Base-by-base conservation (phyloP, 1,140 invertebrate species). In the Hycleus phaleratus region DNA sequence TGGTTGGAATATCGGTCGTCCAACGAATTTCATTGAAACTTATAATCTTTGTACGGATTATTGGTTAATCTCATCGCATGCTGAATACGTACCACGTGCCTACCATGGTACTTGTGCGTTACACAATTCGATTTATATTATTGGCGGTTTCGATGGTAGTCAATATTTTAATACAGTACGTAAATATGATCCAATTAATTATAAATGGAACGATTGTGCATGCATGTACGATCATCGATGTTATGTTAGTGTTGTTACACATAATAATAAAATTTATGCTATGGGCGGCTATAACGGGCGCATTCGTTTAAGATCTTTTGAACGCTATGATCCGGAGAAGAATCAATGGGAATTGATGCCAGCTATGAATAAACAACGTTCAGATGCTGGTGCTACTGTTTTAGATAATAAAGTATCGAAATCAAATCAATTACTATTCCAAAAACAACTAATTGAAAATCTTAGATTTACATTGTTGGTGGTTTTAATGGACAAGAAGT, bases 221-320 rank as follows among this genome's bases (percentile, higher is more conserved):
- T 87, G 84, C 72, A 89, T 90, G 87, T 82, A 87, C 66, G 81
- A 83, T 59, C 79, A 81, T 49, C 73, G 86, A 40, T 88, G 86
- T 71, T 89, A 88, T 67, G 86, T 91, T 46, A 90, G 87, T 70
- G 83, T 87, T 9, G 86, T 87, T 11, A 78, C 79, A 4, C 77
- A 84, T 42, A 79, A 83, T 26, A 85, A 83, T 39, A 82, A 81
- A 64, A 87, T 93, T 60, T 93, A 92, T 73, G 89, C 90, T 0
- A 85, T 93, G 73, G 90, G 91, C 9, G 92, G 92, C 1, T 94
- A 90, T 73, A 90, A 94, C 74, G 90, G 91, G 10, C 83, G 86
- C 59, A 82, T 83, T 55, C 81, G 90, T 9, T 82, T 92, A 73
- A 86, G 79, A 61, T 86, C 85, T 2, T 85, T 81, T 0, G 87